These are phyloP conservation scores for Lasioglossum zephyrum DNA, from an alignment of 2,888 invertebrate genomes.

Conservation along the genomic window DNA sequence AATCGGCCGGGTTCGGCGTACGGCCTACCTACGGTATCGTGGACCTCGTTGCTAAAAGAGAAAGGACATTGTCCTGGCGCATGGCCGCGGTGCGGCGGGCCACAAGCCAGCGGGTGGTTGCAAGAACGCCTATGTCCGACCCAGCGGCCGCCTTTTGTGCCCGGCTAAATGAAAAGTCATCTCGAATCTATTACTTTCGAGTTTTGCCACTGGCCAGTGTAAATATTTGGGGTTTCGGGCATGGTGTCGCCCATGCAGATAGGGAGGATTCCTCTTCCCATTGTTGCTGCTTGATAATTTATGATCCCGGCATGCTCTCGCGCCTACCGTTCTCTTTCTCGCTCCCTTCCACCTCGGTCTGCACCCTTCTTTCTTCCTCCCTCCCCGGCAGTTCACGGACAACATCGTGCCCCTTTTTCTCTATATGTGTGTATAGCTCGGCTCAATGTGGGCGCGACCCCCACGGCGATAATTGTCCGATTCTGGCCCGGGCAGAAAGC, in stretches of 20 bases:
- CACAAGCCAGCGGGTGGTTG: slow-evolving; percentile 70
- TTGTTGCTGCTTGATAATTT: slow-evolving; percentile 74
- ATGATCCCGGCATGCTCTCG: slow-evolving; percentile 64
- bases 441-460: slow-evolving; percentile 36
- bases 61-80: slow-evolving; percentile 64
- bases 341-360: not conserved
- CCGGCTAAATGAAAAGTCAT: slow-evolving; percentile 76
- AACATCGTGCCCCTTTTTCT: not conserved
- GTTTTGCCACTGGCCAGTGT: slow-evolving; percentile 74
- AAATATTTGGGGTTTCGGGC: slow-evolving; percentile 73
- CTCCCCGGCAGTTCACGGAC: not conserved
- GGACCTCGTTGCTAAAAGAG: slow-evolving; percentile 44
- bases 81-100: slow-evolving; percentile 18
- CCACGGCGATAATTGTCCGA: slow-evolving; percentile 68
- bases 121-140: slow-evolving; percentile 37
- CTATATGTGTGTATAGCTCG: not conserved
- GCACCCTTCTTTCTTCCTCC: not conserved
- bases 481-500: slow-evolving; percentile 35
- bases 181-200: slow-evolving; percentile 76
- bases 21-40: not conserved
- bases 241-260: slow-evolving; percentile 62
- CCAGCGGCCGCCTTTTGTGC: slow-evolving; percentile 64
- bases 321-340: slow-evolving; percentile 34
- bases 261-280: slow-evolving; percentile 60
- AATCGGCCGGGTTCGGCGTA: slow-evolving; percentile 42